Base-by-base conservation (phyloP, 2,888 invertebrate genomes). In the Melieria picta region DNA sequence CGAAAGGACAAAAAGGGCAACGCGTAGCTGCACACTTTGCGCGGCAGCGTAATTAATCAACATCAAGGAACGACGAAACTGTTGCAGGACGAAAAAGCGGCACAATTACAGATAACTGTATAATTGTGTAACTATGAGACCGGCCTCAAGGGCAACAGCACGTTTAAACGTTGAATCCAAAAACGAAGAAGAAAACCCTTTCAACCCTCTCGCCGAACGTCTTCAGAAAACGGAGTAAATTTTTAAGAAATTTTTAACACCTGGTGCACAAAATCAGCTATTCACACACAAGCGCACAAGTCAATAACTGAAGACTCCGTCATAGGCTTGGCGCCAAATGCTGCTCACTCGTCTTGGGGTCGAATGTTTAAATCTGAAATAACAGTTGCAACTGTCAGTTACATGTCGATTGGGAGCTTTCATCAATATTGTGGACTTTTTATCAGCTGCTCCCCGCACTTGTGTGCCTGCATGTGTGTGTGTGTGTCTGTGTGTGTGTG, bases 11-110 rank as follows among this genome's bases (percentile, higher is more conserved):
- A 58, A 67, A 67, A 56, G 47, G 63, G 56, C n/a, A 47, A 46
- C 30, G 50, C 43, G 5, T n/a, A 55, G 62, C 47, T 45, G 5
- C 7, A 73, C 69, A 63, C 72, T 73, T 77, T 72, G 47, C 72
- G 77, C 74, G 74, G 57, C 73, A 75, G 71, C 57, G 72, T 72
- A 74, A 77, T 77, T 77, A 83, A 84, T 84, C 84, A 84, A 84
- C 84, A 84, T 84, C 84, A 84, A 76, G 76, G 71, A 83, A 81
- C 79, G 78, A 79, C 80, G 82, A 80, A 80, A 81, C 79, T 78
- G 76, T 76, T 75, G 55, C 63, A 56, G 52, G 67, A 61, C 67
- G 43, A 71, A 75, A 75, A 72, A 76, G 75, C 70, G 74, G 79
- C 30, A 78, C 74, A 79, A 65, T 74, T 65, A 72, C 65, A 62